phyloP scores from a whole-genome alignment of 2,797 vertebrate species.

The Lithobates pipiens region DNA sequence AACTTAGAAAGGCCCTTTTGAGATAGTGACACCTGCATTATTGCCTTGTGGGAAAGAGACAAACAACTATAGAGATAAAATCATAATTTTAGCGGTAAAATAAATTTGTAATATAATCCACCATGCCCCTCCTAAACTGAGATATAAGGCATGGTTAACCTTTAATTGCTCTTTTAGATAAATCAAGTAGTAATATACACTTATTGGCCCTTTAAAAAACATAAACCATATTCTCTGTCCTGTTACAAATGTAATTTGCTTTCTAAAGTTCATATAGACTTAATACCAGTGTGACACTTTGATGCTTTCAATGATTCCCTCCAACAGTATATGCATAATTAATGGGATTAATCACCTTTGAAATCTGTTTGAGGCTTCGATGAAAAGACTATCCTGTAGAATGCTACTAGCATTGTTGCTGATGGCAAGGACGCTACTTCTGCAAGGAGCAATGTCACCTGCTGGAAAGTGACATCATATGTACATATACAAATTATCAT shows the following conservation, averaged over 20 bases:
- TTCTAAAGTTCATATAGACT: constrained; percentile 36
- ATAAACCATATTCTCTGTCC: not conserved
- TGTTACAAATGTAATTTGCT: not conserved
- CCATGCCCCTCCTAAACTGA: too few relatives aligned
- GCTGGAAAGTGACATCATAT: constrained; percentile 42
- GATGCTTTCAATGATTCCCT: constrained; percentile 50
- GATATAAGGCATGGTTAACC: too few relatives aligned
- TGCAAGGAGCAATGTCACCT: constrained; percentile 48
- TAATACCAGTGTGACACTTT: constrained; percentile 29
- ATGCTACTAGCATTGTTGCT: constrained; percentile 53
- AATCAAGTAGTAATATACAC: too few relatives aligned
- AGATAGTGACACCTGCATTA: too few relatives aligned
- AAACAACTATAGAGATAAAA: too few relatives aligned
- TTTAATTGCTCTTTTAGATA: too few relatives aligned
- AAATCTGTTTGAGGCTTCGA: constrained; percentile 52
- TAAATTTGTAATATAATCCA: too few relatives aligned
- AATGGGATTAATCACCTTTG: constrained; percentile 55
- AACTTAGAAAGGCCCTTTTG: too few relatives aligned
- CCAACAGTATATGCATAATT: constrained; percentile 41
- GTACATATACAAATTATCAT: constrained; percentile 23
- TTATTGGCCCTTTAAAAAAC: not conserved
- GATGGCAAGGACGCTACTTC: constrained; percentile 53
- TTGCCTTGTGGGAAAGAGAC: too few relatives aligned
- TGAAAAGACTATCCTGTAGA: constrained; percentile 50
- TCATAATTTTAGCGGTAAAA: too few relatives aligned